Evolutionary conservation across 2,797 vertebrate species (phyloP), one percentile per base, ranked within the genome.

Genomic region (Avahi laniger): DNA sequence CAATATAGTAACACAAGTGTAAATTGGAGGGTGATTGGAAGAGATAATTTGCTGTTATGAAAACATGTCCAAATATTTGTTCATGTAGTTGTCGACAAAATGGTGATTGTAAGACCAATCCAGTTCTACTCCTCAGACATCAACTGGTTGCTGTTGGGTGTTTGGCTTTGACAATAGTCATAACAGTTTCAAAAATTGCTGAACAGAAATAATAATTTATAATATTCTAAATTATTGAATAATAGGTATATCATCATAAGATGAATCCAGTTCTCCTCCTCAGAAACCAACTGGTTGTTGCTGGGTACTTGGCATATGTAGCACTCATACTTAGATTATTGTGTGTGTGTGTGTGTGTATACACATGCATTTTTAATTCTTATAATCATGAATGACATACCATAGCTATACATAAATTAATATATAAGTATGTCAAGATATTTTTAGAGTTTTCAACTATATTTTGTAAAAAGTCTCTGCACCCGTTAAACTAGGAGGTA

Each of bases 61-160:
- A 98, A 97, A 97, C 85, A 96, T 78, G 81, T 97, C 92, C 92
- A 97, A 97, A 97, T 97, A 98, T 97, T 97, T 97, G 76, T 96
- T 96, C 52, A 0, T 91, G 38, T 87, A 86, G 61, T 96, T 91
- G 80, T 91, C 46, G 35, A 92, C 79, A 91, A 94, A 97, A 94
- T 90, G 38, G 63, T 90, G 57, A 95, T 59, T 11, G 11, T 38
- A 75, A 95, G 80, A 70, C 73, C 91, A 80, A 94, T 86, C 46
- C 73, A 91, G 14, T 80, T 76, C 81, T 93, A 52, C 38, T 78
- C 48, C n/a, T 78, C 48, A 87, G 30, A 48, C 41, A 85, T 24
- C 86, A 83, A 84, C 30, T 79, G 14, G 43, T 94, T 94, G 24
- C 87, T 82, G 18, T 46, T 80, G 73, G 92, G 35, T 14, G 46